Evolutionary conservation across 2,888 invertebrate genomes (phyloP), one percentile per base, ranked within the genome.

Genomic region (Agrilus cyanescens): DNA sequence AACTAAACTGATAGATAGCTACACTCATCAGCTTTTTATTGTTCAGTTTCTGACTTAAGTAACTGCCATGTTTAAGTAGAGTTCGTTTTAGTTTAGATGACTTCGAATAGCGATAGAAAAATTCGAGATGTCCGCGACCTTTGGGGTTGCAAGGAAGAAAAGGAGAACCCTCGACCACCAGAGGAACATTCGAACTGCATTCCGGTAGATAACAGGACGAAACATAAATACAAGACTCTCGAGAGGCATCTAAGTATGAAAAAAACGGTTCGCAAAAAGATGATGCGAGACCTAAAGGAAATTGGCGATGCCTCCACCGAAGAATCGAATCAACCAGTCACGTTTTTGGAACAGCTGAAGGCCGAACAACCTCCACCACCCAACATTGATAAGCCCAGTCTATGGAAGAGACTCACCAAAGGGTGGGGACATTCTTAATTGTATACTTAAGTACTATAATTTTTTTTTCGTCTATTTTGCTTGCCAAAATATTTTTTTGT

Each of bases 231-330:
- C 65, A 78, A 80, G 59, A 85, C 85, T 14, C 65, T 86, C 33
- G 86, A 87, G 59, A 70, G 85, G 53, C 85, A 86, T 64, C 73
- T 87, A 56, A 85, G 85, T 61, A 86, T 86, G 86, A 86, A 87
- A 70, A 86, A 86, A 62, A 86, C 85, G 13, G 85, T 86, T 53
- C 69, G 85, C 53, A 85, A 85, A 70, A 85, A 85, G 68, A 85
- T 86, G 60, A 86, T 85, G 84, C 72, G 86, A 29, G 85, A 85
- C 63, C 71, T 86, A 53, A 80, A 84, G 58, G 85, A 85, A 54
- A 68, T 68, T 25, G 67, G 67, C 2, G 67, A 66, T 48, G 65
- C 63, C 1, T 57, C 59, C 13, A 56, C 56, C 8, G 60, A 57
- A 18, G 48, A 45, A 38, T 51, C 51, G 49, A 57, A 57, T 39